A percentile compares a stretch with the other conserved stretches of the same genome.
phyloP scores from a whole-genome alignment of 2,797 vertebrate species.

The Brachymystax lenok region DNA sequence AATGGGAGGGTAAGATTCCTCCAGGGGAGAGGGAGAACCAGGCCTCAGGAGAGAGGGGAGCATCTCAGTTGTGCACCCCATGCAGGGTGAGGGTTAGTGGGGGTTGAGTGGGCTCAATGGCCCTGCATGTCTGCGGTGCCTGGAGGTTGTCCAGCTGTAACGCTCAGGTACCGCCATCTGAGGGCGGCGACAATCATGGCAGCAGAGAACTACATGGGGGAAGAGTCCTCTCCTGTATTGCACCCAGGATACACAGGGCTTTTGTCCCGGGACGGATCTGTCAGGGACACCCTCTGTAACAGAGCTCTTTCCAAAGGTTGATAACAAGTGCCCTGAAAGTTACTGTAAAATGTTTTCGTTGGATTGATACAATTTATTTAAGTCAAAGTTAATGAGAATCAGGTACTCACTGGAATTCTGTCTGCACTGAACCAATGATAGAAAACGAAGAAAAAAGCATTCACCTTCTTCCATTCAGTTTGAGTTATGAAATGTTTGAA shows the following conservation, averaged over 20 bases:
- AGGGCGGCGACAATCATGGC: constrained; percentile 91
- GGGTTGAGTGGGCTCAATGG: constrained; percentile 56
- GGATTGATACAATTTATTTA: neutral
- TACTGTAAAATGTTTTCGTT: neutral
- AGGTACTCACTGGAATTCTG: no score
- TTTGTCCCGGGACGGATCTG: constrained; percentile 82
- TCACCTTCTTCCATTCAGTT: no score
- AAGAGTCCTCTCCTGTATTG: constrained; percentile 76
- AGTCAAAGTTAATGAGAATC: neutral
- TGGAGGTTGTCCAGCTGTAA: constrained; percentile 75
- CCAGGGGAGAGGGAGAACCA: constrained; percentile 5
- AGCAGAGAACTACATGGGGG: constrained; percentile 90
- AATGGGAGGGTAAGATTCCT: neutral
- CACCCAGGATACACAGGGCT: constrained; percentile 79
- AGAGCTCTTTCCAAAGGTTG: constrained; percentile 41
- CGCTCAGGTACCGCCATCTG: constrained; percentile 94
- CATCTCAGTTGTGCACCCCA: constrained; percentile 26
- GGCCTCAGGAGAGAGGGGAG: neutral
- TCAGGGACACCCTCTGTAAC: constrained; percentile 85
- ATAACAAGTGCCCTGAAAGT: constrained; percentile 16
- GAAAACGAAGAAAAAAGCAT: no score
- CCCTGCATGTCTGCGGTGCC: constrained; percentile 79
- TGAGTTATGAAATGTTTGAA: no score
- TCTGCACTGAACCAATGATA: no score
- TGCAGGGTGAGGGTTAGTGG: neutral